A percentile compares a stretch with the other conserved stretches of the same genome.
Evolutionary conservation across 2,113 vertebrate genomes (phyloP).

Genomic region (Phylloscopus trochilus): DNA sequence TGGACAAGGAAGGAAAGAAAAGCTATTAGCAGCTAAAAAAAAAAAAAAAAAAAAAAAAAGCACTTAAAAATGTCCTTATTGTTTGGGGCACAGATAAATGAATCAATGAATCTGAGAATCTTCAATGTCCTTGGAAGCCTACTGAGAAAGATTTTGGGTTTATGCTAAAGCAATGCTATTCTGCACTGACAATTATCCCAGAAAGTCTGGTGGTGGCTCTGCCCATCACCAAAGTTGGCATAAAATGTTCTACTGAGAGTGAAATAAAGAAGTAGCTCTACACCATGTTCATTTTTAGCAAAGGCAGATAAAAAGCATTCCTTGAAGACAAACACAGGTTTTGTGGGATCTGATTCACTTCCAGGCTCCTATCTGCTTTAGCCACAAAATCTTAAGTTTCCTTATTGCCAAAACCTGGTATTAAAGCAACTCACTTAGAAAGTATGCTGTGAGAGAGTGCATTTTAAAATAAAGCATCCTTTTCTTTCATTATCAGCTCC

Average conservation of each 20-base stretch:
- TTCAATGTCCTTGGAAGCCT: not conserved
- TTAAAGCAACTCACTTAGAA: not conserved
- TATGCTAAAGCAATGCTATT: not conserved
- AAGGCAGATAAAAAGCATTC: not conserved
- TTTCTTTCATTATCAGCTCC: not conserved
- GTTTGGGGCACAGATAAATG: not conserved
- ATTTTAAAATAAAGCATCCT: not conserved
- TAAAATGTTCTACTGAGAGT: not conserved
- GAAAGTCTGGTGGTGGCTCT: not conserved
- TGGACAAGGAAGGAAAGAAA: not conserved
- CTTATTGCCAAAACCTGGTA: not conserved
- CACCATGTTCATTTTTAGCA: not conserved
- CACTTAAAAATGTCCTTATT: not conserved
- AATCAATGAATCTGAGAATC: not conserved
- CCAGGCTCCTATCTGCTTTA: not conserved
- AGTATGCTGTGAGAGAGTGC: not conserved
- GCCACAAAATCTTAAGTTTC: not conserved
- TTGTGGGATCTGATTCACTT: not conserved
- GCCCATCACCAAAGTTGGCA: not conserved
- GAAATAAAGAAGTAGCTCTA: not conserved
- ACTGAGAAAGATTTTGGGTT: not conserved
- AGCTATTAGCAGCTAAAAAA: not conserved
- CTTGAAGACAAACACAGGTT: not conserved
- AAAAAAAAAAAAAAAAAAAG: not conserved
- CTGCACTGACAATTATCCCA: not conserved